phyloP scores from a whole-genome alignment of 2,888 invertebrate genomes.

The Trichogramma evanescens region DNA sequence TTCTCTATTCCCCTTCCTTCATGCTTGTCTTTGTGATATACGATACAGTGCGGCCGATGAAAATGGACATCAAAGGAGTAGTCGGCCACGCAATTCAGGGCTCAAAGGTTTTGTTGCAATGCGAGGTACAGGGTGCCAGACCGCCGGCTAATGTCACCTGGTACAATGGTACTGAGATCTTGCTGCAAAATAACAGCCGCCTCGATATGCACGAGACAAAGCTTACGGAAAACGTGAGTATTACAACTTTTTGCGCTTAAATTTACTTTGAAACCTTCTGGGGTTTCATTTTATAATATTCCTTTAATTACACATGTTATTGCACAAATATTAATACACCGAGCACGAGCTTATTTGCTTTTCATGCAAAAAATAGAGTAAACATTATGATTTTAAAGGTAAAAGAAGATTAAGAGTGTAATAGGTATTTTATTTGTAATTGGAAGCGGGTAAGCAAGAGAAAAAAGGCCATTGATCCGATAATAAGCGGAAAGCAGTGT shows the following conservation, averaged over 20 bases:
- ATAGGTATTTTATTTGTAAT: no score
- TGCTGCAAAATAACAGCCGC: slow-evolving; percentile 37
- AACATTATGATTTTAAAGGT: no score
- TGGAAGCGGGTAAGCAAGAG: no score
- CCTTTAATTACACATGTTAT: no score
- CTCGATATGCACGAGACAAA: slow-evolving; percentile 39
- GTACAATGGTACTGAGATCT: slow-evolving; percentile 66
- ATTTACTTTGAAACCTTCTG: neutral
- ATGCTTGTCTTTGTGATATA: neutral
- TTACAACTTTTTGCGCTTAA: neutral
- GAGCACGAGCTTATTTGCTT: no score
- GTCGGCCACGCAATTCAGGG: slow-evolving; percentile 75
- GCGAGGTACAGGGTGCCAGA: slow-evolving; percentile 70
- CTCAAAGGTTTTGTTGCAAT: slow-evolving; percentile 69
- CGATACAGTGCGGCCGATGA: slow-evolving; percentile 67
- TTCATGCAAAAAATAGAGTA: no score
- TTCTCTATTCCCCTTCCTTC: neutral
- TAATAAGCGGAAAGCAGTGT: no score
- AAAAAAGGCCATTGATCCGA: no score
- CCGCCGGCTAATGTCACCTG: slow-evolving; percentile 79
- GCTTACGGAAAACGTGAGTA: slow-evolving; percentile 38
- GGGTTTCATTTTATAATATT: no score
- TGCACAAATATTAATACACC: no score
- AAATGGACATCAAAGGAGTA: slow-evolving; percentile 68
- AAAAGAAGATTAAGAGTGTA: no score